Evolutionary conservation across 2,797 vertebrate genomes (phyloP), one percentile per base, ranked within the genome.

Genomic region (Enteromius anoplus): DNA sequence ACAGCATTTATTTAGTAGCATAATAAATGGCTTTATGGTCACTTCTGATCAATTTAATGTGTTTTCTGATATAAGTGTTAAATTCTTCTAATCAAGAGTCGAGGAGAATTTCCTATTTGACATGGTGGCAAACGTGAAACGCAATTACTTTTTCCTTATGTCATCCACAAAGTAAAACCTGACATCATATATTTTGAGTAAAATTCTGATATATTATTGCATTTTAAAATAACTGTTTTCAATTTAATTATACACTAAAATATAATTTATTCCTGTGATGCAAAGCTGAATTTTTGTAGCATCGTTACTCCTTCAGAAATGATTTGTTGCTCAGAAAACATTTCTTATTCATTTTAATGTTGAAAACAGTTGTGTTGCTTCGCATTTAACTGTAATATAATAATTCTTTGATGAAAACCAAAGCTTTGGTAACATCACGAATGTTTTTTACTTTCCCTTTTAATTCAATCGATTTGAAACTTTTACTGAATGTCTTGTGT

Each of bases 121-220:
- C 93, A 92, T 90, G 90, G 91, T 90, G 89, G 90, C 87, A 90
- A 91, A 94, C 93, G 89, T 92, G 93, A 93, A 92, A 93, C 90
- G 1, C 15, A 40, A 47, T 62, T 29, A 29, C 11, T 2, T 2
- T 65, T 69, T 69, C 11, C 66, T 17, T 73, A 89, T 89, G 90
- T 91, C 90, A 87, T 81, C 11, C 4, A 4, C 23, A 62, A 29
- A 62, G 4, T 29, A 62, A 62, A 29, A 5, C 12, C 60, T 62
- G 60, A 15, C 23, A 29, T 14, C 2, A 8, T 2, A 29, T 62
- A 62, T 62, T 29, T 29, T 62, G 11, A 14, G 5, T 29, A 29
- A 62, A 62, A 62, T 29, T 3, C 2, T 0, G 5, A 62, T 15
- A 62, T 29, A 15, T 62, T 62, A 14, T 62, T 62, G 29, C 12